Conservation (phyloP, 1,140 invertebrate genomes). For the Drosophila nasuta region DNA sequence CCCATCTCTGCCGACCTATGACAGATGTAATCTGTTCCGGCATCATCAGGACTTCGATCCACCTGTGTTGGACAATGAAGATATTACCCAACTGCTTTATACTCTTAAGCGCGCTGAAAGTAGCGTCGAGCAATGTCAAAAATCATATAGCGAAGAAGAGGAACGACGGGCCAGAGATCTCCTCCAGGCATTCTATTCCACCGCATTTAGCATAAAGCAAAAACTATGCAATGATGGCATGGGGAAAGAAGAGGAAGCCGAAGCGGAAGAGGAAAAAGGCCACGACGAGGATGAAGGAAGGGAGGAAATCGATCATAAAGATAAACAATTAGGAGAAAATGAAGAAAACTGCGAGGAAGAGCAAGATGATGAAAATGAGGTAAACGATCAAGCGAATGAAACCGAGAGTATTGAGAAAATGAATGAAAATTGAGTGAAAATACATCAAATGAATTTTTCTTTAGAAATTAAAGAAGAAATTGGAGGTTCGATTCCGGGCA, state of each 20-base stretch:
- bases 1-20: not conserved
- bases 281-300: not conserved
- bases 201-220: slow-evolving; percentile 2
- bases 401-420: not conserved
- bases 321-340: not conserved
- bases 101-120: slow-evolving; percentile 22
- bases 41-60: too few species aligned
- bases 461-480: too few species aligned
- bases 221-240: slow-evolving; percentile 2
- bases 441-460: too few species aligned
- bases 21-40: not conserved
- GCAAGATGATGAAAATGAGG: not conserved
- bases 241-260: not conserved
- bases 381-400: not conserved
- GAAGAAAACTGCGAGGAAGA: not conserved
- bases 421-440: too few species aligned
- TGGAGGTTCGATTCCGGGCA: not conserved
- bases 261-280: not conserved
- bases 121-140: slow-evolving; percentile 20
- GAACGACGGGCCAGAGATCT: slow-evolving; percentile 4
- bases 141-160: slow-evolving; percentile 2
- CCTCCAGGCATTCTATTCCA: not conserved
- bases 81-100: slow-evolving; percentile 7
- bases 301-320: not conserved
- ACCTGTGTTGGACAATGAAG: not conserved